These are phyloP conservation scores for Drosophila phalerata DNA, from an alignment of 2,888 invertebrate genomes.

Conservation along the genomic window DNA sequence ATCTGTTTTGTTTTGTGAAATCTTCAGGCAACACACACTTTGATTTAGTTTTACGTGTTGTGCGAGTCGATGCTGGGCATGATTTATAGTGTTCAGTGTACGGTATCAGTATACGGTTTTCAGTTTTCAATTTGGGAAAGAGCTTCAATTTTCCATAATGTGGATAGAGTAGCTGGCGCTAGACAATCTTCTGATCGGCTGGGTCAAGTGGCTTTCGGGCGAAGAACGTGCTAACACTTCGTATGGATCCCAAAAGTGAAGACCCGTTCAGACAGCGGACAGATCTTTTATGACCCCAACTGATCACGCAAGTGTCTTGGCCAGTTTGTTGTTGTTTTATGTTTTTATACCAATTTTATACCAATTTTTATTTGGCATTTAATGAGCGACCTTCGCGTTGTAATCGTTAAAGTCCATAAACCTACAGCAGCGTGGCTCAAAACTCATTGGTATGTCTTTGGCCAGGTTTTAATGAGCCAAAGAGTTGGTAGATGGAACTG, in stretches of 20 bases:
- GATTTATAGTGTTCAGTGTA: conserved; percentile 67
- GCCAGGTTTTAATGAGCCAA: conserved; percentile 75
- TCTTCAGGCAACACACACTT: conserved; percentile 70
- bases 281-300: conserved; percentile 55
- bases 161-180: conserved; percentile 42
- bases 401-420: conserved; percentile 74
- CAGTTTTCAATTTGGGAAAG: conserved; percentile 34
- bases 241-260: conserved; percentile 12
- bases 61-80: conserved; percentile 43
- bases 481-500: conserved; percentile 2
- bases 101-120: conserved; percentile 32
- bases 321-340: conserved; percentile 25
- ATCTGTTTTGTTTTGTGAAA: conserved; percentile 56
- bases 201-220: conserved; percentile 65
- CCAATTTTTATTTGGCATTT: conserved; percentile 81
- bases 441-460: conserved; percentile 64
- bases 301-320: conserved; percentile 73
- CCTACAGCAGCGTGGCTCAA: conserved; percentile 66
- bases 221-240: conserved; percentile 78
- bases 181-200: conserved; percentile 17
- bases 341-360: conserved; percentile 70
- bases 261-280: neutral
- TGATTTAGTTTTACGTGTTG: conserved; percentile 60
- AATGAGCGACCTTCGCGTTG: conserved; percentile 81
- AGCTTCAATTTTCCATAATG: conserved; percentile 25